Evolutionary conservation across 1,140 invertebrate species (phyloP), one percentile per base, ranked within the genome.

Genomic region (Drosophila tristis): DNA sequence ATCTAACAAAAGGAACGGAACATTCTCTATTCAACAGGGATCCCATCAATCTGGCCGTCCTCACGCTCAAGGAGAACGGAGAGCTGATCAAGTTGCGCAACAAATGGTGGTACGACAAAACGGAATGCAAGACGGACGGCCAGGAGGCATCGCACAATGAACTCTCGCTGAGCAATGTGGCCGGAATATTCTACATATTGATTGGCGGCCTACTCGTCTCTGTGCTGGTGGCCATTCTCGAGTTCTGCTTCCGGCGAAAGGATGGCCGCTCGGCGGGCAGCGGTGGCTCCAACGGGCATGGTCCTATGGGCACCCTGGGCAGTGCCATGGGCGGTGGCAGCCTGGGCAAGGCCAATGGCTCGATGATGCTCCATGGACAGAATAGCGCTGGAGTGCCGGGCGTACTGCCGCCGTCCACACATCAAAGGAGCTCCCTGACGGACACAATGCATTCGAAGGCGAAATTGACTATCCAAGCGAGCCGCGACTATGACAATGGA

Each of bases 131-230:
- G 68, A 75, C 82, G 43, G 95, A 96, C 84, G 96, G 95, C 91
- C 94, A 94, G 92, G 94, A 94, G 79, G 94, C 96, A 4, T 94
- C 95, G 16, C 95, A 97, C 75, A 98, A 96, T 91, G 97, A 98
- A 78, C 93, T 99, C 74, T 98, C 98, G 43, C 93, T 99, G 39
- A 98, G 97, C 90, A 99, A 99, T 93, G 98, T 99, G 2, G 98
- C 98, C 13, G 99, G 99, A 11, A 98, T 99, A 91, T 99, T 99
- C 93, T 99, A 99, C 94, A 99, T 99, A 90, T 94, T 99, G 15
- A 98, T 99, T 87, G 97, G 96, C 31, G 99, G 97, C 56, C 94
- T 99, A 35, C 94, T 97, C 4, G 92, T 99, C 11, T 97, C 98
- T 5, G 95, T 99, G 78, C 94, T 96, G 2, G 96, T 99, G 13